These are phyloP conservation scores for Helicoverpa zea DNA, from an alignment of 1,140 invertebrate species.

Conservation along the genomic window DNA sequence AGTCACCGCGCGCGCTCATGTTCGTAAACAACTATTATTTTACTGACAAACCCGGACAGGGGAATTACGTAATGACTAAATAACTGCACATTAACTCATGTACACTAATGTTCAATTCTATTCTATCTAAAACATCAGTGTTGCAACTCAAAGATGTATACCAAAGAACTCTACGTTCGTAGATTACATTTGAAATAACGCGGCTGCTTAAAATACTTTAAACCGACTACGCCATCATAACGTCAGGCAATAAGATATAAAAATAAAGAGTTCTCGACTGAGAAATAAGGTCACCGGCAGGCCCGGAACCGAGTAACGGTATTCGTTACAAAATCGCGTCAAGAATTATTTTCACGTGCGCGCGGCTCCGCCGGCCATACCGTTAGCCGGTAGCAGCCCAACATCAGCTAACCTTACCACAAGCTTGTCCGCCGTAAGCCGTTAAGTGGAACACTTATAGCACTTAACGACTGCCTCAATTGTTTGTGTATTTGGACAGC, in stretches of 20 bases:
- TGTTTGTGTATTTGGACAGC: background rate
- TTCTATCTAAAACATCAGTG: background rate
- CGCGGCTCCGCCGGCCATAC: slow-evolving; percentile 70
- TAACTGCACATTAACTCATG: slow-evolving; percentile 27
- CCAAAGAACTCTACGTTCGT: background rate
- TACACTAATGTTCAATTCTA: background rate
- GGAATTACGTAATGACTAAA: slow-evolving; percentile 56
- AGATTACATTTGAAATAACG: slow-evolving; percentile 45
- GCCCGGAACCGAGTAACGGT: slow-evolving; percentile 85
- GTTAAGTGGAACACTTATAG: slow-evolving; percentile 72
- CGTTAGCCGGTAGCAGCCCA: slow-evolving; percentile 71
- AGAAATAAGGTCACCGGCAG: slow-evolving; percentile 83
- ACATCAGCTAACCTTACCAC: slow-evolving; percentile 54
- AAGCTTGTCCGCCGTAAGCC: slow-evolving; percentile 57
- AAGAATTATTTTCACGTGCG: slow-evolving; percentile 86
- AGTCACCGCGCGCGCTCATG: slow-evolving; percentile 47
- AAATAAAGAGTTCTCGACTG: slow-evolving; percentile 78
- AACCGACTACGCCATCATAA: slow-evolving; percentile 58
- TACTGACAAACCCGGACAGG: slow-evolving; percentile 48
- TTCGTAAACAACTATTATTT: slow-evolving; percentile 68
- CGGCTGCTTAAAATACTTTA: slow-evolving; percentile 47
- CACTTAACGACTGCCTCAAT: slow-evolving; percentile 8
- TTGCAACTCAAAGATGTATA: background rate
- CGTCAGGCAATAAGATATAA: slow-evolving; percentile 77
- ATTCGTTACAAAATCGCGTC: slow-evolving; percentile 85